phyloP scores from a whole-genome alignment of 1,140 invertebrate species.

The Manduca sexta region DNA sequence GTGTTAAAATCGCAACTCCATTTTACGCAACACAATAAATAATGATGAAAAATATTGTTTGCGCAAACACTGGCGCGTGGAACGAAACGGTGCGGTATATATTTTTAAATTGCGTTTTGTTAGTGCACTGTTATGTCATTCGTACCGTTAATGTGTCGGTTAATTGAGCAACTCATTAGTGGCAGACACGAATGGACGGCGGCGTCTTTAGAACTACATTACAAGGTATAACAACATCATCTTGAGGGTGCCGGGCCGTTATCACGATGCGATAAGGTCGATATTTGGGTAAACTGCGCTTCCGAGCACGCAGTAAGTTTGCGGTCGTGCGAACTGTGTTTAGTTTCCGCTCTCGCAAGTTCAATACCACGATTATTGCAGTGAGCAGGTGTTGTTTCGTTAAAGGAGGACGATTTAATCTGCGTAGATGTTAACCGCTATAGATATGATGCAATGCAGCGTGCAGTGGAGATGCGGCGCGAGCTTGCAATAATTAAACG shows the following conservation, averaged over 20 bases:
- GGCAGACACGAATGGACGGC: conserved; percentile 25
- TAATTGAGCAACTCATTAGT: conserved; percentile 51
- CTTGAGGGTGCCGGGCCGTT: conserved; percentile 8
- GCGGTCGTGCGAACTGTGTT: conserved; percentile 28
- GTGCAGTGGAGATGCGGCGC: conserved; percentile 1
- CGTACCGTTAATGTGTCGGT: conserved; percentile 33
- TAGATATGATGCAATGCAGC: conserved; percentile 10
- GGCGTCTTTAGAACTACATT: conserved; percentile 18
- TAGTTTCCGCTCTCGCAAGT: conserved; percentile 36
- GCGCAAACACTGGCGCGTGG: conserved; percentile 1
- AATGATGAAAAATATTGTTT: conserved; percentile 1
- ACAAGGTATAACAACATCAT: conserved; percentile 6
- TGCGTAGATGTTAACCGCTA: conserved; percentile 7
- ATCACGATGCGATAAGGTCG: conserved; percentile 9
- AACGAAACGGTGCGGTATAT: conserved; percentile 2
- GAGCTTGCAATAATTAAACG: conserved; percentile 25
- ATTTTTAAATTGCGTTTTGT: conserved; percentile 21
- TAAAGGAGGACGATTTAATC: conserved; percentile 19
- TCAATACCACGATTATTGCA: conserved; percentile 34
- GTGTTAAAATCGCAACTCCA: conserved; percentile 17
- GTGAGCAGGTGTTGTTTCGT: conserved; percentile 19
- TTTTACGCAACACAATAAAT: conserved; percentile 12
- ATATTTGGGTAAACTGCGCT: conserved; percentile 7
- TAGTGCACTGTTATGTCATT: conserved; percentile 25
- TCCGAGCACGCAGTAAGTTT: conserved; percentile 10